Evolutionary conservation across 1,140 invertebrate species (phyloP).

Genomic region (Daktulosphaira vitifoliae): DNA sequence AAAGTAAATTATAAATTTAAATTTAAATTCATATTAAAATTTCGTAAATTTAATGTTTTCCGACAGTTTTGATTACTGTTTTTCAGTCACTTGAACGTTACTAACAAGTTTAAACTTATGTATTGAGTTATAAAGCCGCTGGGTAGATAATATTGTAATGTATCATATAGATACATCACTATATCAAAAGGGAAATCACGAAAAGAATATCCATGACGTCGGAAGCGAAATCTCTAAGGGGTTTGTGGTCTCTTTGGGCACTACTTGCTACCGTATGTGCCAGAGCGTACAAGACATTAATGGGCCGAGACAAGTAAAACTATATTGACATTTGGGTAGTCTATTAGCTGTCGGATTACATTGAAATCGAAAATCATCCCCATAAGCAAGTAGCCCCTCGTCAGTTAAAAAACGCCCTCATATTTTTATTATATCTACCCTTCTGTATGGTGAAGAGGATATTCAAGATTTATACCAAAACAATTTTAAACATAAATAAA

Average conservation of each 20-base stretch:
- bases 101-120: no score
- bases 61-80: no score
- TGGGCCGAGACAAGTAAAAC: slow-evolving; percentile 32
- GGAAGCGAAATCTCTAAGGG: slow-evolving; percentile 24
- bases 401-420: slow-evolving; percentile 20
- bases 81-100: no score
- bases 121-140: no score
- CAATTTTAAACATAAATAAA: slow-evolving; percentile 23
- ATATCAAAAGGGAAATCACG: slow-evolving; percentile 5
- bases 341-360: slow-evolving; percentile 42
- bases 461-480: slow-evolving; percentile 10
- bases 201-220: slow-evolving; percentile 9
- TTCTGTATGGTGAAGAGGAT: background rate
- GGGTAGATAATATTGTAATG: no score
- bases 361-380: slow-evolving; percentile 42
- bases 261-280: slow-evolving; percentile 27
- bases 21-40: no score
- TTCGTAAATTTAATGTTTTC: no score
- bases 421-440: slow-evolving; percentile 16
- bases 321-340: slow-evolving; percentile 40
- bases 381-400: slow-evolving; percentile 18
- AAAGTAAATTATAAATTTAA: no score
- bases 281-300: slow-evolving; percentile 19
- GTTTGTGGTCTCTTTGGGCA: slow-evolving; percentile 22
- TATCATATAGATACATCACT: no score